Base-by-base conservation (phyloP, 2,888 invertebrate genomes). In the Pocota personata region DNA sequence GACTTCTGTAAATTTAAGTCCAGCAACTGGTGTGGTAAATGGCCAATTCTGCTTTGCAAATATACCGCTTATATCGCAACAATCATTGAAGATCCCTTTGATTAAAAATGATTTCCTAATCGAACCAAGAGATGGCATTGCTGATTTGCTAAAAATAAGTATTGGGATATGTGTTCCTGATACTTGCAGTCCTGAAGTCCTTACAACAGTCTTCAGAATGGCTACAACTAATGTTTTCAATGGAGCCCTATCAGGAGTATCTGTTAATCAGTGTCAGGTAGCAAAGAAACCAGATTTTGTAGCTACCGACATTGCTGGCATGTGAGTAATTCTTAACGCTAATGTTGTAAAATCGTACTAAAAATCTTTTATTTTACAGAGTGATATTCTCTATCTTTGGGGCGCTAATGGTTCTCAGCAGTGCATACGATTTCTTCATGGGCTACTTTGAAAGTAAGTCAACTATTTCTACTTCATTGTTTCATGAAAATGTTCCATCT, bases 31-130 rank as follows among this genome's bases (percentile, higher is more conserved):
- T 1, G 19, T 67, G 10, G 89, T 91, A 50, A 75, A 87, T 37
- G 90, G 90, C 27, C 89, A 90, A 73, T 90, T 90, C 78, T 91
- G 91, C 66, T 84, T 90, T 24, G 66, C 78, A 16, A 40, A 48
- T 12, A 73, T 80, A 52, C 76, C 82, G 3, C 19, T 79, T 1
- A 16, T 37, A 7, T 6, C 46, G 6, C 14, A 37, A 4, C 10
- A 48, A 10, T 10, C 6, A 3, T 24, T 48, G 8, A 12, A 24
- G 5, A 0, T 6, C 0, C 55, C 40, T 6, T n/a, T 58, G 12
- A 16, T 27, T 0, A 58, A 14, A 30, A 50, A 40, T 30, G 27
- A 12, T 6, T 8, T 24, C 12, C 2, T 12, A 10, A 40, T 37
- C 10, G 14, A 27, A 6, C 4, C 14, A 8, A 32, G 16, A 14